These are phyloP conservation scores for Drosophila insularis DNA, from an alignment of 1,140 invertebrate genomes.

Conservation along the genomic window DNA sequence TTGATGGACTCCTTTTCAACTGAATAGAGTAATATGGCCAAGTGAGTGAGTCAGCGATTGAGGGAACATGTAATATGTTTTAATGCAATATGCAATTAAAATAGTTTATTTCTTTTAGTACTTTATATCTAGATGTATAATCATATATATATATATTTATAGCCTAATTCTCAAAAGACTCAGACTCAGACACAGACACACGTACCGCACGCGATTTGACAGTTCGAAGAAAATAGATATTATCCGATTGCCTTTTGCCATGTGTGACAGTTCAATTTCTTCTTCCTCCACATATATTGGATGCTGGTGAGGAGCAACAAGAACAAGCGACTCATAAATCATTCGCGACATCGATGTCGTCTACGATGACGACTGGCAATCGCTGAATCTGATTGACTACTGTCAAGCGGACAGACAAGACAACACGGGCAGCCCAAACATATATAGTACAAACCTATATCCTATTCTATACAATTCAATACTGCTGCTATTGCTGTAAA, in stretches of 20 bases:
- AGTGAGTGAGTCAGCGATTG: not conserved
- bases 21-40: not conserved
- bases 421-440: slow-evolving; percentile 18
- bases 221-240: slow-evolving; percentile 42
- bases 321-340: slow-evolving; percentile 69
- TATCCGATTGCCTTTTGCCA: slow-evolving; percentile 55
- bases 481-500: not conserved
- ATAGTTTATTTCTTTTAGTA: not conserved
- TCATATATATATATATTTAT: not conserved
- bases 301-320: slow-evolving; percentile 8
- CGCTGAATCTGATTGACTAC: slow-evolving; percentile 74
- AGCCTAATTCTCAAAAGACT: not conserved
- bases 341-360: slow-evolving; percentile 73
- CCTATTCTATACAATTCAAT: not conserved
- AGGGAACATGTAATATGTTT: not conserved
- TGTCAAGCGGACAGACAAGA: slow-evolving; percentile 55
- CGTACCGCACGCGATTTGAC: slow-evolving; percentile 15
- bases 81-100: not conserved
- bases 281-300: slow-evolving; percentile 14
- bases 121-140: not conserved
- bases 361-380: slow-evolving; percentile 77
- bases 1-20: slow-evolving; percentile 24
- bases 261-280: slow-evolving; percentile 73
- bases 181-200: not conserved
- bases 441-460: not conserved